Evolutionary conservation across 2,113 vertebrate species (phyloP).

Genomic region (Eublepharis macularius): DNA sequence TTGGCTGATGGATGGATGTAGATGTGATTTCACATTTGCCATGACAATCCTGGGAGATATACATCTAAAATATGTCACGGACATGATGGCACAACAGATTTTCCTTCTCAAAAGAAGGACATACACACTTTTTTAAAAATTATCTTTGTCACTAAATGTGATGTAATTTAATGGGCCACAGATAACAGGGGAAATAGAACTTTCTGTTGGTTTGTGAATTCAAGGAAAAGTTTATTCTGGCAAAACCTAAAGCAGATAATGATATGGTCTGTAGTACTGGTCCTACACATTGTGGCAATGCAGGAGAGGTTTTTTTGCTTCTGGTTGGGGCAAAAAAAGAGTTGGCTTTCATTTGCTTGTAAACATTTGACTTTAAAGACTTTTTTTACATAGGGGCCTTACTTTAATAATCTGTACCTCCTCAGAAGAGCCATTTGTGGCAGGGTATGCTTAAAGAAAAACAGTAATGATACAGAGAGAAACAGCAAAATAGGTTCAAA

Average conservation of each 20-base stretch:
- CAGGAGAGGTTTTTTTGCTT: not conserved
- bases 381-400: too few relatives aligned
- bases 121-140: conserved; percentile 9
- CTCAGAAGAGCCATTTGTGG: too few relatives aligned
- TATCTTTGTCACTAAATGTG: conserved; percentile 20
- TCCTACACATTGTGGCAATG: not conserved
- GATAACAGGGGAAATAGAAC: conserved; percentile 22
- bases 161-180: not conserved
- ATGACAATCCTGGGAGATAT: conserved; percentile 56
- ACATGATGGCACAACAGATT: conserved; percentile 41
- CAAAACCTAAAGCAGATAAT: not conserved
- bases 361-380: not conserved
- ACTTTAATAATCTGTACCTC: too few relatives aligned
- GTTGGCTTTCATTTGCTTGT: too few relatives aligned
- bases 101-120: conserved; percentile 51
- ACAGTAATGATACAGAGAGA: too few relatives aligned
- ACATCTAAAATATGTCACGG: conserved; percentile 40
- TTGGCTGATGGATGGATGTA: conserved; percentile 31
- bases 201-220: not conserved
- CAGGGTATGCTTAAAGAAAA: too few relatives aligned
- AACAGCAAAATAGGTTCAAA: too few relatives aligned
- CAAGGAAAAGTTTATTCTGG: not conserved
- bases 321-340: too few relatives aligned
- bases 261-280: not conserved
- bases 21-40: conserved; percentile 46